Conservation (phyloP, 2,888 invertebrate species). For the Tenodera sinensis region DNA sequence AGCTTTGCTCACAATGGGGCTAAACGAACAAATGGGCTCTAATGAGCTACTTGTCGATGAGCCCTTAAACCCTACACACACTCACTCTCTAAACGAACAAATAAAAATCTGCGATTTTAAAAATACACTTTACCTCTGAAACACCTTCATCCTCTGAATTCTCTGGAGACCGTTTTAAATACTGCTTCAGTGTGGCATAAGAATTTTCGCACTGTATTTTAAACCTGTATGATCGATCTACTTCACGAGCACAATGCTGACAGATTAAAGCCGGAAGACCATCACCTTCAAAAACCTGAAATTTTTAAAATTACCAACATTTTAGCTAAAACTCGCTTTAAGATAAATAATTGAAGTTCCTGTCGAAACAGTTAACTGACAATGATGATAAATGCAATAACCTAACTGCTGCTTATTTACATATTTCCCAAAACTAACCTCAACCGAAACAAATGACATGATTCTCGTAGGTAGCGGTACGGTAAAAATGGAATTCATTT, state of each 20-base stretch:
- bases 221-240: constrained; percentile 51
- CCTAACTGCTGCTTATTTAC: not conserved
- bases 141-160: constrained; percentile 7
- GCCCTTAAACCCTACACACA: no score
- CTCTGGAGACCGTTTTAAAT: constrained; percentile 33
- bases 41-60: no score
- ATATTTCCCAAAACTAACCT: constrained; percentile 16
- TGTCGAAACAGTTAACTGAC: no score
- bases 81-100: no score
- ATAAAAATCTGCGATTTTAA: no score
- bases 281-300: constrained; percentile 47
- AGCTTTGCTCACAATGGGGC: no score
- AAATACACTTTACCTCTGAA: not conserved
- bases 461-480: constrained; percentile 19
- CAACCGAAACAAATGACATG: constrained; percentile 22
- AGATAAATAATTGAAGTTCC: not conserved
- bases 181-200: constrained; percentile 45
- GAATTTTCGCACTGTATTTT: constrained; percentile 50
- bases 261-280: constrained; percentile 50
- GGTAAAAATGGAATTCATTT: constrained; percentile 23
- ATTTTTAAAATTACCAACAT: constrained; percentile 23
- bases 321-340: not conserved
- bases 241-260: constrained; percentile 51
- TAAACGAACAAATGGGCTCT: no score
- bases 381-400: not conserved